These are phyloP conservation scores for Protophormia terraenovae DNA, from an alignment of 2,888 invertebrate species.

Conservation along the genomic window DNA sequence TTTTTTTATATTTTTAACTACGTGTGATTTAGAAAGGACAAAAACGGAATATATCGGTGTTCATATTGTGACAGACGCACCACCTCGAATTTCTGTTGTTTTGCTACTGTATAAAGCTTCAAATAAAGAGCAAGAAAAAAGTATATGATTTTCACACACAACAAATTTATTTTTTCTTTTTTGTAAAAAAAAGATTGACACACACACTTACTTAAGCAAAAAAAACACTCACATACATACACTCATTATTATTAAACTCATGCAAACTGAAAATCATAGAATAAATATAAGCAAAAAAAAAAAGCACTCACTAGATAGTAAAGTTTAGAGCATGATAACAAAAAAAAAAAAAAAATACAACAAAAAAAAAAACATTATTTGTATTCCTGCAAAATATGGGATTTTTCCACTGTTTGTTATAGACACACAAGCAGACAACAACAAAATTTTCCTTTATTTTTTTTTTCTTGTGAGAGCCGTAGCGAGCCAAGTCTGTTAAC, in stretches of 20 bases:
- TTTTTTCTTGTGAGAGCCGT: slow-evolving; percentile 6
- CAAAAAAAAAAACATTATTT: neutral
- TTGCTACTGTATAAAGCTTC: slow-evolving; percentile 60
- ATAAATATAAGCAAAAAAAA: slow-evolving; percentile 24
- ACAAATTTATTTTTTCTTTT: neutral
- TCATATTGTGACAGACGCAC: slow-evolving; percentile 73
- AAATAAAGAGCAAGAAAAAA: slow-evolving; percentile 50
- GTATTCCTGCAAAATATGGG: slow-evolving; percentile 53
- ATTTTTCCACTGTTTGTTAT: slow-evolving; percentile 39
- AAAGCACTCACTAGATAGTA: slow-evolving; percentile 49
- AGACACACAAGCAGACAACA: slow-evolving; percentile 50
- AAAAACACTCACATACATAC: slow-evolving; percentile 2
- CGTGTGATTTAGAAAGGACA: slow-evolving; percentile 73
- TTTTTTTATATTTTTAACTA: slow-evolving; percentile 62
- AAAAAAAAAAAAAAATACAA: slow-evolving; percentile 20
- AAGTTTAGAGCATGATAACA: slow-evolving; percentile 41
- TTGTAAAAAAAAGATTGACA: slow-evolving; percentile 13
- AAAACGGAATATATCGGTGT: slow-evolving; percentile 72
- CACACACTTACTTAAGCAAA: slow-evolving; percentile 26
- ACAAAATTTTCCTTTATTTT: too few species aligned
- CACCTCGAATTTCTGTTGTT: slow-evolving; percentile 69
- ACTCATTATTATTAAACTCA: slow-evolving; percentile 53
- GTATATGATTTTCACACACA: slow-evolving; percentile 41
- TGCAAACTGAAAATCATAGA: slow-evolving; percentile 51
- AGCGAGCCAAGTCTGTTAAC: slow-evolving; percentile 39